These are phyloP conservation scores for Ferdinandea cuprea DNA, from an alignment of 2,888 invertebrate species.

Conservation along the genomic window DNA sequence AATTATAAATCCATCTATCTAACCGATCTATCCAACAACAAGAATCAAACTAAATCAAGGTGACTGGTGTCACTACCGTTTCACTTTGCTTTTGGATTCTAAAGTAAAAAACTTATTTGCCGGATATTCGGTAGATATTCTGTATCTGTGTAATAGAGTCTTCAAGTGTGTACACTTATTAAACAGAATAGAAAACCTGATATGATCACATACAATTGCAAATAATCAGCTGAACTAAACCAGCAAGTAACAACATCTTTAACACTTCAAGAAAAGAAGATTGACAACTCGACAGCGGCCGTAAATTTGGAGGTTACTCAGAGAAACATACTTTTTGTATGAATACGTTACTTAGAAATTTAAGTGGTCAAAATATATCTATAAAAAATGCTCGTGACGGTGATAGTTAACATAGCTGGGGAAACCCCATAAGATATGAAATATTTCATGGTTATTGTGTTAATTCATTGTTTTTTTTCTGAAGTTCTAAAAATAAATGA, in stretches of 20 bases:
- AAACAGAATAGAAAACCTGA: slow-evolving; percentile 59
- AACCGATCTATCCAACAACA: slow-evolving; percentile 83
- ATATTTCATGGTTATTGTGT: slow-evolving; percentile 15
- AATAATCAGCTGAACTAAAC: slow-evolving; percentile 59
- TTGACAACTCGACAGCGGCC: slow-evolving; percentile 19
- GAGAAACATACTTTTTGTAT: slow-evolving; percentile 16
- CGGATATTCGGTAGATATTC: slow-evolving; percentile 64
- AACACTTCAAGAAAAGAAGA: slow-evolving; percentile 31
- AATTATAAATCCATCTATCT: slow-evolving; percentile 74
- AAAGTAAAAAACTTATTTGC: slow-evolving; percentile 63
- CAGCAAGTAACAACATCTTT: slow-evolving; percentile 52
- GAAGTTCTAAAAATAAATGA: neutral
- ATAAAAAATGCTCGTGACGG: slow-evolving; percentile 49
- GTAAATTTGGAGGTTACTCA: slow-evolving; percentile 36
- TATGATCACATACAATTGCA: slow-evolving; percentile 37
- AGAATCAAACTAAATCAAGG: slow-evolving; percentile 82
- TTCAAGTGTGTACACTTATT: slow-evolving; percentile 37
- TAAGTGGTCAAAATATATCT: slow-evolving; percentile 44
- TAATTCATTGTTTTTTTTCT: slow-evolving; percentile 21
- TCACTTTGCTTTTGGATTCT: slow-evolving; percentile 69
- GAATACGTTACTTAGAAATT: slow-evolving; percentile 44
- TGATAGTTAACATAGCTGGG: slow-evolving; percentile 57
- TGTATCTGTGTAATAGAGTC: slow-evolving; percentile 44
- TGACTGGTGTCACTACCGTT: slow-evolving; percentile 73
- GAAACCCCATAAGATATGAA: slow-evolving; percentile 66